These are phyloP conservation scores for Trochalopteron elliotii DNA, from an alignment of 2,113 vertebrate species.

Conservation along the genomic window DNA sequence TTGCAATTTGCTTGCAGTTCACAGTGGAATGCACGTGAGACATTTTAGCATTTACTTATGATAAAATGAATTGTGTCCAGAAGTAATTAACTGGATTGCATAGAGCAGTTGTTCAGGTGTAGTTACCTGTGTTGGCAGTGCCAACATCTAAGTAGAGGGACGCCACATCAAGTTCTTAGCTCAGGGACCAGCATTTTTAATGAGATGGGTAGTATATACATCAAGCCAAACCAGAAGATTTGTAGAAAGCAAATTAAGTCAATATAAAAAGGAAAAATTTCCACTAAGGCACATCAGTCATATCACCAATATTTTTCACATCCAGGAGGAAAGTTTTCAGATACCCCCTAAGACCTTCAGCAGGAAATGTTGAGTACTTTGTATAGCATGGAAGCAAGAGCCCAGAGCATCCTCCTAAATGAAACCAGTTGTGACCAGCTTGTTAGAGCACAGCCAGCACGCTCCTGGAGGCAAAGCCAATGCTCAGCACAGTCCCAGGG, in stretches of 20 bases:
- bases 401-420: background rate
- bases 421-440: background rate
- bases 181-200: background rate
- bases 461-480: background rate
- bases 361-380: background rate
- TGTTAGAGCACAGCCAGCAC: background rate
- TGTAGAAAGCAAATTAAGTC: background rate
- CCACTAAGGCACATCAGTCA: background rate
- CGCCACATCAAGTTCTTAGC: background rate
- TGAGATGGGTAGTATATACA: background rate
- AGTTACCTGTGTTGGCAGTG: background rate
- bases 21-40: background rate
- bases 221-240: background rate
- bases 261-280: background rate
- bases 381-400: background rate
- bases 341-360: rapidly evolving
- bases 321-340: background rate
- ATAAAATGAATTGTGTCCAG: background rate
- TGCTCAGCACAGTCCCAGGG: background rate
- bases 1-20: background rate
- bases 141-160: background rate
- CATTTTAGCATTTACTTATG: background rate
- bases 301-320: background rate
- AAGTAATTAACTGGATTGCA: background rate
- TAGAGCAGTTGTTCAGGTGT: background rate